phyloP scores from a whole-genome alignment of 2,797 vertebrate genomes.

The Spinus pinus region DNA sequence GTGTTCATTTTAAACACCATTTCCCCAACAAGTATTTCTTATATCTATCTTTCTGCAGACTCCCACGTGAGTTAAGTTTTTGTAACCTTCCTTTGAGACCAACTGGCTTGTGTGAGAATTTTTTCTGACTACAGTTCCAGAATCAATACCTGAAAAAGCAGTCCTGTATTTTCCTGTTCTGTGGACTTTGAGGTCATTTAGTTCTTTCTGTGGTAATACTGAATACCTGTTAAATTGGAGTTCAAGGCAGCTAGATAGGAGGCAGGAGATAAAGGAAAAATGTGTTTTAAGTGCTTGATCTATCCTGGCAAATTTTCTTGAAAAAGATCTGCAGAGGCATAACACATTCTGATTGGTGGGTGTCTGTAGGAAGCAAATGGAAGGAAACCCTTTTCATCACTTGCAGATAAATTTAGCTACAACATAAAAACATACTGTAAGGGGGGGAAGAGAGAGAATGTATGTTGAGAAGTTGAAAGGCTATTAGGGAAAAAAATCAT shows the following conservation, averaged over 20 bases:
- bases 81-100: conserved; percentile 48
- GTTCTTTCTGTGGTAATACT: background rate
- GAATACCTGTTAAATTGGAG: conserved; percentile 46
- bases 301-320: conserved; percentile 24
- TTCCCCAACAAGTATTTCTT: conserved; percentile 3
- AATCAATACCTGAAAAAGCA: conserved; percentile 34
- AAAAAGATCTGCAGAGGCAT: conserved; percentile 35
- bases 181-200: conserved; percentile 26
- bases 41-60: background rate
- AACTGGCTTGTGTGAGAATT: conserved; percentile 27
- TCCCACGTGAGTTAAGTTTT: conserved; percentile 11
- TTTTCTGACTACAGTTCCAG: conserved; percentile 46
- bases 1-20: background rate
- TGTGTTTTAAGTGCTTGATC: conserved; percentile 58
- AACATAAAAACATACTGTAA: background rate
- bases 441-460: background rate
- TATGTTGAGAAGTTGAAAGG: background rate
- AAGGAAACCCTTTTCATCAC: conserved; percentile 50
- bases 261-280: conserved; percentile 35
- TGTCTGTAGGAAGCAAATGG: conserved; percentile 45
- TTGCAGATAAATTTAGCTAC: conserved; percentile 8
- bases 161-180: background rate
- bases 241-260: conserved; percentile 29
- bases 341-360: conserved; percentile 6
- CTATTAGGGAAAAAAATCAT: background rate